Percentiles rank a stretch among this genome's conserved stretches.
Conservation (phyloP, 2,888 invertebrate genomes). For the Scaptomyza cyrtandrae region DNA sequence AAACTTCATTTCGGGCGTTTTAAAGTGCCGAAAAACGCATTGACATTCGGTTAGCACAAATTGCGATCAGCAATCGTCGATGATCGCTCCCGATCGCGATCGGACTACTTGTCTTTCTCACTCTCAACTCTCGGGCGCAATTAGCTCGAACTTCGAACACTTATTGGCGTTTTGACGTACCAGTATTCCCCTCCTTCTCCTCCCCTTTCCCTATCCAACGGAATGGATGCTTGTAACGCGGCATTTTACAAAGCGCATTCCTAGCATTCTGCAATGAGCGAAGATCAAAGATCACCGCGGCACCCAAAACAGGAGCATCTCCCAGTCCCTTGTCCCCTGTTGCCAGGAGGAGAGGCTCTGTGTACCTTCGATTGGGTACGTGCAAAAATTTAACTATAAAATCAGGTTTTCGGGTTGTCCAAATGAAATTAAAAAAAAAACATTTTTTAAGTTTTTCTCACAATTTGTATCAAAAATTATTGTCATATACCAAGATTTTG, state of each 20-base stretch:
- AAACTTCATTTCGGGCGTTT: constrained; percentile 73
- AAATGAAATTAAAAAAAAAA: constrained; percentile 9
- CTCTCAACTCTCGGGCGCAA: constrained; percentile 62
- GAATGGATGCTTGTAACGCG: constrained; percentile 67
- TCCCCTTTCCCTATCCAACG: background rate
- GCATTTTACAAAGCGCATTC: constrained; percentile 79
- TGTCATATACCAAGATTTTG: constrained; percentile 28
- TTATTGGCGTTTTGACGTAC: constrained; percentile 72
- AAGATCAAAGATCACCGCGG: constrained; percentile 78
- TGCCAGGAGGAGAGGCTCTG: constrained; percentile 1
- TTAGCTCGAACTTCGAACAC: constrained; percentile 76
- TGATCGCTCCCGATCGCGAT: constrained; percentile 46
- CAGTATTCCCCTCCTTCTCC: background rate
- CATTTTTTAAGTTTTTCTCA: constrained; percentile 49
- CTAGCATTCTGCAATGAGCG: constrained; percentile 54
- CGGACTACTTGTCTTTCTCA: constrained; percentile 12
- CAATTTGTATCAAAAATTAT: constrained; percentile 59
- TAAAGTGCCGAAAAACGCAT: constrained; percentile 77
- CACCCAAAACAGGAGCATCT: constrained; percentile 66
- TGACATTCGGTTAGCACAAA: constrained; percentile 70
- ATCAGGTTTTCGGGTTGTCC: constrained; percentile 60
- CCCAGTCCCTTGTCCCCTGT: constrained; percentile 13
- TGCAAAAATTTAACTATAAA: constrained; percentile 72
- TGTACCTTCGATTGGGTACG: constrained; percentile 62
- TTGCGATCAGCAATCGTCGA: constrained; percentile 66